These are phyloP conservation scores for Xylocopa sonorina DNA, from an alignment of 1,140 invertebrate genomes.

Conservation along the genomic window DNA sequence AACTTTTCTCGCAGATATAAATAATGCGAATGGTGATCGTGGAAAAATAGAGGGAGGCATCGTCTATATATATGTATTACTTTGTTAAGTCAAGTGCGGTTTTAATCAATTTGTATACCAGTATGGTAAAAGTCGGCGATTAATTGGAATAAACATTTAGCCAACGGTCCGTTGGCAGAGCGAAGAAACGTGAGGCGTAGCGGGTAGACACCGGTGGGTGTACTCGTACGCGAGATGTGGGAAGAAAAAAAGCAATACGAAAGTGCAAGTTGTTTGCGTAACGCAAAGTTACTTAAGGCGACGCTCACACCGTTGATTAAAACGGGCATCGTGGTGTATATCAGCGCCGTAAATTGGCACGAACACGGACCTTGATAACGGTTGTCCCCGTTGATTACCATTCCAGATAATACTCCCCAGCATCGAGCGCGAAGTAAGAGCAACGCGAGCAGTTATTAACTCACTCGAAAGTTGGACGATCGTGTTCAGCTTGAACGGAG, in stretches of 20 bases:
- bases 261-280: constrained; percentile 76
- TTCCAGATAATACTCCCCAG: neutral
- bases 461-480: too few species aligned
- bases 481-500: too few species aligned
- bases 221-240: constrained; percentile 59
- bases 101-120: too few species aligned
- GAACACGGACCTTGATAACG: constrained; percentile 1
- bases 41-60: constrained; percentile 57
- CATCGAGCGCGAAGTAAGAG: too few species aligned
- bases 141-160: too few species aligned
- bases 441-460: neutral
- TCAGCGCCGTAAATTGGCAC: neutral
- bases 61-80: too few species aligned
- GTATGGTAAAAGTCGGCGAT: too few species aligned
- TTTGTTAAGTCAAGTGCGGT: too few species aligned
- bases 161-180: too few species aligned
- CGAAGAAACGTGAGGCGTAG: constrained; percentile 60
- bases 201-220: constrained; percentile 58
- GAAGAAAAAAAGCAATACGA: constrained; percentile 68
- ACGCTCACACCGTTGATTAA: constrained; percentile 53
- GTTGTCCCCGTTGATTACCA: neutral
- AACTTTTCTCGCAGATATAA: constrained; percentile 14
- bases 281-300: constrained; percentile 64
- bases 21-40: constrained; percentile 40
- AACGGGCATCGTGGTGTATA: neutral